phyloP scores from a whole-genome alignment of 2,797 vertebrate genomes.

The Artibeus lituratus region DNA sequence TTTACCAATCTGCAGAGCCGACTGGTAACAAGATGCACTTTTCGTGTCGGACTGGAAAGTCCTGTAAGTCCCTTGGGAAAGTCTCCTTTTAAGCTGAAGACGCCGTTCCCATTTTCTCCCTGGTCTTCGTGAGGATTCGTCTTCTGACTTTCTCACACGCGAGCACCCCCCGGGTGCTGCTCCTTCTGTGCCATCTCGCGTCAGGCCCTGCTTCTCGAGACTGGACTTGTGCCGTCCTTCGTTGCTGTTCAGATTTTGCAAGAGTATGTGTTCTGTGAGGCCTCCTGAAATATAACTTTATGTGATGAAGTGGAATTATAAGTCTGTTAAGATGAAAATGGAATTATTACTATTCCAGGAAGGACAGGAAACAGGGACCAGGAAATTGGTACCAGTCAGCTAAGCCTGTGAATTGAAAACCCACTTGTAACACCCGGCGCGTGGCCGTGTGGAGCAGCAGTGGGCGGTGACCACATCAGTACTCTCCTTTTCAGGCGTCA shows the following conservation, averaged over 20 bases:
- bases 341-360: neutral
- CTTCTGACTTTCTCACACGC: neutral
- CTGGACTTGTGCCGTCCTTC: neutral
- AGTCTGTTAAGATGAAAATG: neutral
- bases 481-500: neutral
- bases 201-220: too few species aligned
- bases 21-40: neutral
- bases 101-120: too few species aligned
- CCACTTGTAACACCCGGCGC: fast-evolving
- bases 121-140: neutral
- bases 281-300: neutral
- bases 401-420: neutral
- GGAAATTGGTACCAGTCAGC: neutral
- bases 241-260: neutral
- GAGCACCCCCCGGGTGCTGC: fast-evolving
- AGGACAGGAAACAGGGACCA: neutral
- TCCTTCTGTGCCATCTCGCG: neutral
- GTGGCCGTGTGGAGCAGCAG: fast-evolving
- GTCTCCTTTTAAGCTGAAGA: neutral
- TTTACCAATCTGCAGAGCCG: neutral
- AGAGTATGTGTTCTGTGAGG: neutral
- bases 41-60: neutral
- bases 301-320: neutral
- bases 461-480: too few species aligned
- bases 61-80: neutral